Evolutionary conservation across 2,113 vertebrate genomes (phyloP).

Genomic region (Todiramphus chloris): DNA sequence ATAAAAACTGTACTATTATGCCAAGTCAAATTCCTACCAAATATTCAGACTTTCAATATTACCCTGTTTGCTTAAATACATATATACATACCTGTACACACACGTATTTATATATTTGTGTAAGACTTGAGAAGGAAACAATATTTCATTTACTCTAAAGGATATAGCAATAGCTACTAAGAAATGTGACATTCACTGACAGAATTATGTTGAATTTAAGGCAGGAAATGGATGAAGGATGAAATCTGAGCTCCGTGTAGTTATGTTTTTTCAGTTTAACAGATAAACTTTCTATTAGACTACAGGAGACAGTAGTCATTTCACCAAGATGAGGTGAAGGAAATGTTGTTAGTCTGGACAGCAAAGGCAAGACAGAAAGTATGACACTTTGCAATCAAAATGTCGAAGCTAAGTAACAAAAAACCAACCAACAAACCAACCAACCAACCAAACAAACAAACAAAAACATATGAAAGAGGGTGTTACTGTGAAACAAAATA

Average conservation of each 20-base stretch:
- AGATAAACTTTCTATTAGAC: not conserved
- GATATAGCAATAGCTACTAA: not conserved
- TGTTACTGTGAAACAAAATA: not conserved
- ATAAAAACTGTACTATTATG: not conserved
- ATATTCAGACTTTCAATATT: not conserved
- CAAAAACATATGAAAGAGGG: not conserved
- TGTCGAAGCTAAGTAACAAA: not conserved
- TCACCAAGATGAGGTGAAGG: not conserved
- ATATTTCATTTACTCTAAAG: not conserved
- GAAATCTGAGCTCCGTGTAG: not conserved
- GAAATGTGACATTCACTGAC: not conserved
- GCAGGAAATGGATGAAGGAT: not conserved
- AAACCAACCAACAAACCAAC: too few species aligned
- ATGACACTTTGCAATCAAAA: not conserved
- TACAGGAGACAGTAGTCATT: not conserved
- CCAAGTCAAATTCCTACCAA: not conserved
- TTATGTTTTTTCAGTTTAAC: not conserved
- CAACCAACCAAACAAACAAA: not conserved
- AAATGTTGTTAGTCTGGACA: not conserved
- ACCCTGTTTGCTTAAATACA: not conserved
- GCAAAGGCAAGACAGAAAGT: not conserved
- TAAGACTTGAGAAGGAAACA: not conserved
- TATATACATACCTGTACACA: not conserved
- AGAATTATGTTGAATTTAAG: not conserved
- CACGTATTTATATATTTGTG: not conserved